A percentile compares a stretch with the other conserved stretches of the same genome.
These are phyloP conservation scores for Ptilonorhynchus violaceus DNA, from an alignment of 2,113 vertebrate genomes.

Conservation along the genomic window DNA sequence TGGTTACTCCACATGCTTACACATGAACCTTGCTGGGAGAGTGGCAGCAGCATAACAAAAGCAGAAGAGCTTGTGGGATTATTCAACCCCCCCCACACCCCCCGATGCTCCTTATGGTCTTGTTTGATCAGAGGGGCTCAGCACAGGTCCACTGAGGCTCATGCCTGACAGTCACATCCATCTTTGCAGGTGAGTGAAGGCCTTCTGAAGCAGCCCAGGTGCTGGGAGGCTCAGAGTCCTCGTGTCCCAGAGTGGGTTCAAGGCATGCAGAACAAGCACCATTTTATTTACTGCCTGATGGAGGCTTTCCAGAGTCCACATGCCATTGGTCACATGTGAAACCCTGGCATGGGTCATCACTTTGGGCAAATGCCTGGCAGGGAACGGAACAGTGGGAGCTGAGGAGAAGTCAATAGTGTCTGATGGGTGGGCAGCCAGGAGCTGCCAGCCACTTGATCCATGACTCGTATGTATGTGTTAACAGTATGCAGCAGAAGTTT, in stretches of 20 bases:
- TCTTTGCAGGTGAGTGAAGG: background rate
- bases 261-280: background rate
- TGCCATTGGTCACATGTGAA: fast-evolving
- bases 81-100: background rate
- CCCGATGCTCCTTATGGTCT: background rate
- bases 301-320: background rate
- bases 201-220: background rate
- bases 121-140: background rate
- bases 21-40: background rate
- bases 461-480: fast-evolving
- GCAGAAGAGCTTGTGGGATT: background rate
- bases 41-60: background rate
- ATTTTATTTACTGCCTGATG: background rate
- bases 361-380: background rate
- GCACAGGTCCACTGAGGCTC: background rate
- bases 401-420: background rate
- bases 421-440: background rate
- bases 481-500: background rate
- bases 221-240: background rate
- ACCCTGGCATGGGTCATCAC: background rate
- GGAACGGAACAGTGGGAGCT: background rate
- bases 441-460: background rate
- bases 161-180: background rate
- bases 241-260: fast-evolving
- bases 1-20: background rate